phyloP scores from a whole-genome alignment of 2,797 vertebrate genomes.

The Aeoliscus strigatus region DNA sequence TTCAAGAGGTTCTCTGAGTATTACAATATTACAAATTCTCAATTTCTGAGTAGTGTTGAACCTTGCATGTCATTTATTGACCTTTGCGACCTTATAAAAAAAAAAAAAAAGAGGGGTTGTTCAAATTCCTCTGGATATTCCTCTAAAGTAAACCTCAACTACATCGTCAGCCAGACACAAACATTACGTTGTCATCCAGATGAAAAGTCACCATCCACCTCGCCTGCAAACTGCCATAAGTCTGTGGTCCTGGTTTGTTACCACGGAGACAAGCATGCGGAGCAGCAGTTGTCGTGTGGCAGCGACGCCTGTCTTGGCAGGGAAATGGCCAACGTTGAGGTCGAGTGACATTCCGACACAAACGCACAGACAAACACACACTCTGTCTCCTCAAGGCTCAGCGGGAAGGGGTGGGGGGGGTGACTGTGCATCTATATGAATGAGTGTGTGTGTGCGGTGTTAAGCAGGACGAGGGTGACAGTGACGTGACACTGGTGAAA shows the following conservation, averaged over 20 bases:
- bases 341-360: constrained; percentile 72
- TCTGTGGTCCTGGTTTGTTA: constrained; percentile 58
- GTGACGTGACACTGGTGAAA: constrained; percentile 99
- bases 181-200: constrained; percentile 49
- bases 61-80: too few species aligned
- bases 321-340: constrained; percentile 74
- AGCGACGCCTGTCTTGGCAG: constrained; percentile 70
- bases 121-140: constrained; percentile 1
- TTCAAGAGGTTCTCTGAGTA: too few species aligned
- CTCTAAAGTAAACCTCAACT: constrained; percentile 20
- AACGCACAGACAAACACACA: constrained; percentile 17
- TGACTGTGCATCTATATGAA: constrained; percentile 31
- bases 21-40: too few species aligned
- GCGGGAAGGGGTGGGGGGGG: constrained; percentile 65
- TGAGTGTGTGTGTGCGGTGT: constrained; percentile 68
- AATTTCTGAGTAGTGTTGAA: too few species aligned
- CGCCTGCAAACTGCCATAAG: constrained; percentile 46
- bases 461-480: constrained; percentile 95
- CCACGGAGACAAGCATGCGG: constrained; percentile 53
- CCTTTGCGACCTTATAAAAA: too few species aligned
- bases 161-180: constrained; percentile 41
- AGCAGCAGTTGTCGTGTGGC: constrained; percentile 52
- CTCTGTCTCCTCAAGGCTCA: constrained; percentile 55
- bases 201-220: constrained; percentile 45
- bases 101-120: constrained; percentile 3